phyloP scores from a whole-genome alignment of 2,888 invertebrate species.

The Panopea generosa region DNA sequence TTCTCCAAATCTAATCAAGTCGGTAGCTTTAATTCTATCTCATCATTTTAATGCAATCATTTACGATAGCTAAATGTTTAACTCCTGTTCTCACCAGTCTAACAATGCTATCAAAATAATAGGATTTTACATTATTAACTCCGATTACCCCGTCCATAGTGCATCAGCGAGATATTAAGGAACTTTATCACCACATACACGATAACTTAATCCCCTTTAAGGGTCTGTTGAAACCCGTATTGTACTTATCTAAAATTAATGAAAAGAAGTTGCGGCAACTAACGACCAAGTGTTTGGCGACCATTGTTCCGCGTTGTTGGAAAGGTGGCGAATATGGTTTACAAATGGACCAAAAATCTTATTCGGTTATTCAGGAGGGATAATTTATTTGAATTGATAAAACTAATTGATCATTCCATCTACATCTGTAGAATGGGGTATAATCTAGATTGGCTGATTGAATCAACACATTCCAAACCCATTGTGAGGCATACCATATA shows the following conservation, averaged over 20 bases:
- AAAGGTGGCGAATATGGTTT: conserved; percentile 2
- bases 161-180: conserved; percentile 50
- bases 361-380: conserved; percentile 6
- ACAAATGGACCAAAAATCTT: conserved; percentile 20
- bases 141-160: conserved; percentile 24
- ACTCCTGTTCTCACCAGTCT: conserved; percentile 47
- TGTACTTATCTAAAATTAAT: conserved; percentile 32
- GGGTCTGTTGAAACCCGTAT: conserved; percentile 50
- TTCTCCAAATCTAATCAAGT: no score
- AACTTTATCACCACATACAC: conserved; percentile 28
- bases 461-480: no score
- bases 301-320: background rate
- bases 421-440: no score
- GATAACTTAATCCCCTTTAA: conserved; percentile 59
- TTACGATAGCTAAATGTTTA: conserved; percentile 2
- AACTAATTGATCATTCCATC: background rate
- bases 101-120: conserved; percentile 57
- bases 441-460: no score
- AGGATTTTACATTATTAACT: conserved; percentile 49
- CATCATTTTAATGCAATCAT: background rate
- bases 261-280: background rate
- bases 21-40: background rate
- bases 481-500: no score
- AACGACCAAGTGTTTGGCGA: background rate
- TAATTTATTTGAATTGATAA: conserved; percentile 28